These are phyloP conservation scores for Tretioscincus oriximinensis DNA, from an alignment of 2,113 vertebrate species.

Conservation along the genomic window DNA sequence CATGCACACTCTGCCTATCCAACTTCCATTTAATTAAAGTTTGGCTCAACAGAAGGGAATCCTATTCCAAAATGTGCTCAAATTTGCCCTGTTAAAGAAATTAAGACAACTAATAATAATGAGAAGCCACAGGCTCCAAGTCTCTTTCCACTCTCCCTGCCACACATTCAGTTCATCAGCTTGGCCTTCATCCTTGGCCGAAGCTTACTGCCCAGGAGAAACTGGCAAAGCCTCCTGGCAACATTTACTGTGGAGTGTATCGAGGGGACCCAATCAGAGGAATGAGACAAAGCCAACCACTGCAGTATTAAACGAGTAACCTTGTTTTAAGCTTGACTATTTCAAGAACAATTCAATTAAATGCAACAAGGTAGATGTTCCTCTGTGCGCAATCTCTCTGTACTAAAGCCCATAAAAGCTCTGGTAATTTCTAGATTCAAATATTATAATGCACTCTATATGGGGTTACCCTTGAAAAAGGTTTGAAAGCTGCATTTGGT, in stretches of 20 bases:
- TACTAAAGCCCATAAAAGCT: not conserved
- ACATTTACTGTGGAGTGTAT: not conserved
- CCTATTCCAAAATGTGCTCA: not conserved
- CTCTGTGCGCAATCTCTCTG: not conserved
- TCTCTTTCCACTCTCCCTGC: not conserved
- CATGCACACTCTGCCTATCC: too few species aligned
- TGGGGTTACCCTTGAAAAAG: too few species aligned
- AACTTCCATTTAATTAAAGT: not conserved
- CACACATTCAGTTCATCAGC: not conserved
- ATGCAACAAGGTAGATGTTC: not conserved
- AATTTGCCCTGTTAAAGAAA: slow-evolving; percentile 10
- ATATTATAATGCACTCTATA: too few species aligned
- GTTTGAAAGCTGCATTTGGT: too few species aligned
- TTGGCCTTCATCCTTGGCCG: not conserved
- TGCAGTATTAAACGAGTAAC: not conserved
- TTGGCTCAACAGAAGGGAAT: not conserved
- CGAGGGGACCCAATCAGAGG: not conserved
- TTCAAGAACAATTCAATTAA: not conserved
- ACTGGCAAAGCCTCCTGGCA: not conserved
- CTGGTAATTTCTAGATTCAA: too few species aligned
- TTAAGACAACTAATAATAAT: not conserved
- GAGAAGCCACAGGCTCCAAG: not conserved
- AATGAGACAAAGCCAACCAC: not conserved
- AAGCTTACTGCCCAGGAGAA: not conserved
- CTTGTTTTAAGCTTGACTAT: not conserved